Base-by-base conservation (phyloP, 2,113 vertebrate genomes). In the Eulemur macaco region DNA sequence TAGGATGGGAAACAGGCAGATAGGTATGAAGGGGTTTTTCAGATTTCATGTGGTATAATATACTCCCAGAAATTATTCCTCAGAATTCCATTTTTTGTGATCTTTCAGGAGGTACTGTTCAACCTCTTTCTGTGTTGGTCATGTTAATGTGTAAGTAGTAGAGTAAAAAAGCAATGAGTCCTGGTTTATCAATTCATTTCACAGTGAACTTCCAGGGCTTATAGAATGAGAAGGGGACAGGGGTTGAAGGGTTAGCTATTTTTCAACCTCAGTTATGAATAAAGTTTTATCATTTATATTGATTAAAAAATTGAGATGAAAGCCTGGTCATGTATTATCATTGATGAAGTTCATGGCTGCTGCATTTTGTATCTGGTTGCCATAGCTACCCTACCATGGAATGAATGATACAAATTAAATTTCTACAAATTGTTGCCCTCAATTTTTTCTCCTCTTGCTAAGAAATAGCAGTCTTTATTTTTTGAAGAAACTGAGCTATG, bases 361-460 rank as follows among this genome's bases (percentile, higher is more conserved):
- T 97, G 45, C 96, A 96, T 98, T 98, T 98, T 98, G 92, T 95
- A 98, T 98, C 97, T 96, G 45, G 97, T 98, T 98, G 42, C 97
- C 95, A 98, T 98, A 97, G 98, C 93, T 98, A 99, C 98, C 0
- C 1, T 95, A 89, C 97, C 85, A 93, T 93, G 92, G 96, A 97
- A 91, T 98, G 97, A 98, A 77, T 98, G 98, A 98, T 96, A 98
- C 95, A 99, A 98, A 99, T 98, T 98, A 98, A 98, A 98, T 98
- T 98, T 96, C 95, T 47, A 98, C 96, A 95, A 97, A 93, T 96
- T 98, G 95, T 97, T 94, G 87, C 63, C 84, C 84, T 98, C 90
- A 94, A 50, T 86, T 97, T 95, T 94, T 92, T 93, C 37, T 96
- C 96, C 50, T 94, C n/a, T 63, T 97, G 21, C 37, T 96, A 52